Percentiles rank a stretch among this genome's conserved stretches.
Evolutionary conservation across 2,797 vertebrate species (phyloP).

Genomic region (Esox lucius): DNA sequence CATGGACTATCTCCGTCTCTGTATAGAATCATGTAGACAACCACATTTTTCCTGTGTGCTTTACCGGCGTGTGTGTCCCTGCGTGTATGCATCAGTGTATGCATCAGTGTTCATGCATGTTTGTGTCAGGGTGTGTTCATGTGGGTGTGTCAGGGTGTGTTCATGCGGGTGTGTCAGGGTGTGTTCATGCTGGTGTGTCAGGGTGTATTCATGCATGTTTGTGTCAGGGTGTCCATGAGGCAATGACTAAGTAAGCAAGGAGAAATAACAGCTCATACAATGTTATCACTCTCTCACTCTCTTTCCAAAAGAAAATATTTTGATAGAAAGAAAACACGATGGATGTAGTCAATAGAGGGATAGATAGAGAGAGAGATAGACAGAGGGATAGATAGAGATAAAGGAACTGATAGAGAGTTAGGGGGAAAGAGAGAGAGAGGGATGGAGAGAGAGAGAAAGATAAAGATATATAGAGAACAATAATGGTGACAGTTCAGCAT

Average conservation of each 20-base stretch:
- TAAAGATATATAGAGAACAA: slow-evolving; percentile 44
- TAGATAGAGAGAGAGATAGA: slow-evolving; percentile 23
- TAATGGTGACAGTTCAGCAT: slow-evolving; percentile 75
- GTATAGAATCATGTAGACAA: background rate
- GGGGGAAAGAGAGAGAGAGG: too few relatives aligned
- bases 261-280: slow-evolving; percentile 54
- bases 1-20: background rate
- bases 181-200: background rate
- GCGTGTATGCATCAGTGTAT: slow-evolving; percentile 11
- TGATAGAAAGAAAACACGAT: background rate
- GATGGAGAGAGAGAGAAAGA: too few relatives aligned
- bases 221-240: slow-evolving; percentile 7
- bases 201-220: slow-evolving; percentile 4
- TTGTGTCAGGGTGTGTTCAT: background rate
- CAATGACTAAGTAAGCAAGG: slow-evolving; percentile 43
- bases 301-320: too few relatives aligned
- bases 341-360: too few relatives aligned
- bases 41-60: background rate
- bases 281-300: slow-evolving; percentile 45
- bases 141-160: background rate
- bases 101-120: background rate
- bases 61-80: background rate
- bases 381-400: background rate
- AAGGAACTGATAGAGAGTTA: too few relatives aligned
- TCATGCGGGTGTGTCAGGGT: background rate